Conservation (phyloP, 2,797 vertebrate genomes). For the Melanotaenia boesemani region DNA sequence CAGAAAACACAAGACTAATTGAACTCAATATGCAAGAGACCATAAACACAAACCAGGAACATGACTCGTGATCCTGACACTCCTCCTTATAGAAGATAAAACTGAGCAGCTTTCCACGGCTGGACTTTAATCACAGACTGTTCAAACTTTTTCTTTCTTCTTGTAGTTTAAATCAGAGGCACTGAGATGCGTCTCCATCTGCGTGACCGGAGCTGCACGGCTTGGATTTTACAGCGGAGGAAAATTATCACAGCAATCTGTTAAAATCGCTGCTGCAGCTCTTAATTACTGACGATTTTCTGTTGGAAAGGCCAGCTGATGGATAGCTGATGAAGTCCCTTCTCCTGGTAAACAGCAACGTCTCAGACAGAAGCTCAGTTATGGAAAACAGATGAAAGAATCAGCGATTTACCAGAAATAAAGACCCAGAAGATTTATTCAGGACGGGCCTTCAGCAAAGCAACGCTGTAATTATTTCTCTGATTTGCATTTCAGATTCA, state of each 20-base stretch:
- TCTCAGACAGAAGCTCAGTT: neutral
- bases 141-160: constrained; percentile 1
- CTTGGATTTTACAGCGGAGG: constrained; percentile 29
- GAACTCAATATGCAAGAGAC: too few species aligned
- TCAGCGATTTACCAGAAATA: constrained; percentile 3
- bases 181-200: neutral
- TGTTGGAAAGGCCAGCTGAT: constrained; percentile 47
- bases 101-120: too few species aligned
- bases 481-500: constrained; percentile 71
- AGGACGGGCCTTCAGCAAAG: constrained; percentile 44
- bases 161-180: constrained; percentile 29
- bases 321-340: constrained; percentile 58
- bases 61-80: too few species aligned
- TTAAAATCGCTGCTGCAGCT: constrained; percentile 36
- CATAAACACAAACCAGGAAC: too few species aligned
- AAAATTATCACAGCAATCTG: constrained; percentile 50
- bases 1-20: too few species aligned
- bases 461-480: constrained; percentile 60
- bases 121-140: too few species aligned
- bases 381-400: constrained; percentile 2
- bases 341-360: constrained; percentile 51
- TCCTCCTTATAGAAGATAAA: too few species aligned
- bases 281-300: constrained; percentile 44
- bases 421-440: constrained; percentile 1
- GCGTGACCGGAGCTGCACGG: neutral